Evolutionary conservation across 1,140 invertebrate genomes (phyloP), one percentile per base, ranked within the genome.

Genomic region (Hycleus phaleratus): DNA sequence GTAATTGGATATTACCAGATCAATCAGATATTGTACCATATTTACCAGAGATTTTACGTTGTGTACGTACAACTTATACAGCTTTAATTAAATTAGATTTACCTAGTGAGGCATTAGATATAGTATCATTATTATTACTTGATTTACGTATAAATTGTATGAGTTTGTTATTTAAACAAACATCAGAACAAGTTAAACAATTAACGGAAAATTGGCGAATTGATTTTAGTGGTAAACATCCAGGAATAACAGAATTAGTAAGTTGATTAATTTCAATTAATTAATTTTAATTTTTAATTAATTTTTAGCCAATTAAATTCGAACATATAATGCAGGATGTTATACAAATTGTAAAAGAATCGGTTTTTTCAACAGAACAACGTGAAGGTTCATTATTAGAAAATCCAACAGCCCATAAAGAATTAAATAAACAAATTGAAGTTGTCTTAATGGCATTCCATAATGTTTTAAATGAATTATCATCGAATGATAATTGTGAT

Each of bases 191-290:
- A 65, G 84, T 95, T 32, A 83, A 85, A 64, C 79, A 81, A n/a
- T 77, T 97, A 2, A 84, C 86, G 65, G 95, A 98, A 76, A 89
- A 82, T 0, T 98, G 95, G 94, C 81, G 85, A 63, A 83, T 95
- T 49, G 87, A 93, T 61, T 87, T 91, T 58, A 85, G 86, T 67
- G 86, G 88, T 62, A 82, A 86, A 63, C 82, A 86, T 69, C 88
- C 87, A 24, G 88, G 88, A 32, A 85, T 91, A 39, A 94, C 92
- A 7, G 83, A 88, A 71, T 76, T 95, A 71, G 89, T 92, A 76
- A 78, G 73, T 74, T 18, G 1, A 26, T 51, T 51, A 46, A 46
- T 46, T 44, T 59, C 38, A 40, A 32, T 10, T 38, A 42, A 32
- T 12, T 5, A 26, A 11, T 42, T 12, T 38, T 0, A 8, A 8